A percentile compares a stretch with the other conserved stretches of the same genome.
Evolutionary conservation across 2,888 invertebrate species (phyloP).

Genomic region (Drosophila ustulata): DNA sequence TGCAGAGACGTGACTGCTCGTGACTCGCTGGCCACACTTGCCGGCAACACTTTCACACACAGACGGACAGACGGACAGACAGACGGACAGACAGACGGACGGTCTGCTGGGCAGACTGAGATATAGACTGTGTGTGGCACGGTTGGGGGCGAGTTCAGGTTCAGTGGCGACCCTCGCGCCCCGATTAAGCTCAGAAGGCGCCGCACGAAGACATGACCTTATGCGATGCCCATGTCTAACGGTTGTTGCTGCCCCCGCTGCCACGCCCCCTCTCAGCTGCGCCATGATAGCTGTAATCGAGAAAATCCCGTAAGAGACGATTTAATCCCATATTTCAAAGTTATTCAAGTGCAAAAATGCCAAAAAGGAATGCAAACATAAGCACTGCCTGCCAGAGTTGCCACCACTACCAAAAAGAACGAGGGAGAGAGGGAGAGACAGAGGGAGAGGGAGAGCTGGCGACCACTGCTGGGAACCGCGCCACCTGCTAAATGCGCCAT

Average conservation of each 20-base stretch:
- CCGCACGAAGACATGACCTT: conserved; percentile 46
- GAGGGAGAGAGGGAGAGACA: neutral
- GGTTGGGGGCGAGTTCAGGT: conserved; percentile 42
- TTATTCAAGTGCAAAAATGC: conserved; percentile 84
- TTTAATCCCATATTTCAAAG: conserved; percentile 84
- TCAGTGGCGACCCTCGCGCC: conserved; percentile 58
- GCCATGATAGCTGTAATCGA: conserved; percentile 81
- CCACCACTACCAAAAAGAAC: conserved; percentile 40
- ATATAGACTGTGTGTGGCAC: conserved; percentile 4
- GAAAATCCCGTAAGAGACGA: conserved; percentile 83
- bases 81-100: conserved; percentile 2
- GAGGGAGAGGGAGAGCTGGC: neutral
- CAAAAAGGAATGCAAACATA: conserved; percentile 81
- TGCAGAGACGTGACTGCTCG: conserved; percentile 56
- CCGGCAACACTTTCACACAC: conserved; percentile 58
- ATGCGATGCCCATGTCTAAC: conserved; percentile 30
- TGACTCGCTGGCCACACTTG: conserved; percentile 45
- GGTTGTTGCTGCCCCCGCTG: neutral
- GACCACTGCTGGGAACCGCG: conserved; percentile 61
- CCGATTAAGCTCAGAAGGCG: conserved; percentile 26
- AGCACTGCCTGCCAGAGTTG: conserved; percentile 63
- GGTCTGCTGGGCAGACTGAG: conserved; percentile 10
- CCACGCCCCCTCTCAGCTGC: neutral
- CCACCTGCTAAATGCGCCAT: conserved; percentile 59
- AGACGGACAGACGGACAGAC: conserved; percentile 9